Percentiles rank a stretch among this genome's conserved stretches.
These are phyloP conservation scores for Cydia fagiglandana DNA, from an alignment of 1,140 invertebrate genomes.

Conservation along the genomic window DNA sequence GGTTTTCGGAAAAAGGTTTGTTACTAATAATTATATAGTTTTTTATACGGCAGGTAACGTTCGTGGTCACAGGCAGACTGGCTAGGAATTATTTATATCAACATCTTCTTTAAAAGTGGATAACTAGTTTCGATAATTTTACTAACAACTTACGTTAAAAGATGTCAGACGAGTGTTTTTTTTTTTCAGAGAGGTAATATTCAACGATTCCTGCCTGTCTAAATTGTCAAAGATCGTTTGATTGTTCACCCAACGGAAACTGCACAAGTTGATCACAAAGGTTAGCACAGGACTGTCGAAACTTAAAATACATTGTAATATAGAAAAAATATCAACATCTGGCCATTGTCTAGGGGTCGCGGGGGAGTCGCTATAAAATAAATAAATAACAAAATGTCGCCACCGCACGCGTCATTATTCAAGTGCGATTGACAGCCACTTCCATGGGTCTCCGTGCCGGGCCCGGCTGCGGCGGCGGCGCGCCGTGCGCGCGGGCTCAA, in stretches of 20 bases:
- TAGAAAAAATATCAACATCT: slow-evolving; percentile 42
- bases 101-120: too few species aligned
- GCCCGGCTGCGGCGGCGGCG: slow-evolving; percentile 33
- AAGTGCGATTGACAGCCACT: slow-evolving; percentile 75
- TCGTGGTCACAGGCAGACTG: too few species aligned
- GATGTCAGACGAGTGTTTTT: neutral
- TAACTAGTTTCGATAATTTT: neutral
- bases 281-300: neutral
- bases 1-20: too few species aligned
- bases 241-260: slow-evolving; percentile 26
- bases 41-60: too few species aligned
- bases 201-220: neutral
- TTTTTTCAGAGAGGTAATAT: neutral
- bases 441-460: slow-evolving; percentile 53
- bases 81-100: too few species aligned
- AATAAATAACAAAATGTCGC: slow-evolving; percentile 53
- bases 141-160: neutral
- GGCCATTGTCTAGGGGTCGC: slow-evolving; percentile 70
- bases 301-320: slow-evolving; percentile 35
- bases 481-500: slow-evolving; percentile 51
- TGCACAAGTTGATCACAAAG: slow-evolving; percentile 23
- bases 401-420: slow-evolving; percentile 64
- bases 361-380: slow-evolving; percentile 70
- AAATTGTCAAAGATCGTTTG: neutral
- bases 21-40: too few species aligned